phyloP scores from a whole-genome alignment of 2,888 invertebrate species.

The Protophormia terraenovae region DNA sequence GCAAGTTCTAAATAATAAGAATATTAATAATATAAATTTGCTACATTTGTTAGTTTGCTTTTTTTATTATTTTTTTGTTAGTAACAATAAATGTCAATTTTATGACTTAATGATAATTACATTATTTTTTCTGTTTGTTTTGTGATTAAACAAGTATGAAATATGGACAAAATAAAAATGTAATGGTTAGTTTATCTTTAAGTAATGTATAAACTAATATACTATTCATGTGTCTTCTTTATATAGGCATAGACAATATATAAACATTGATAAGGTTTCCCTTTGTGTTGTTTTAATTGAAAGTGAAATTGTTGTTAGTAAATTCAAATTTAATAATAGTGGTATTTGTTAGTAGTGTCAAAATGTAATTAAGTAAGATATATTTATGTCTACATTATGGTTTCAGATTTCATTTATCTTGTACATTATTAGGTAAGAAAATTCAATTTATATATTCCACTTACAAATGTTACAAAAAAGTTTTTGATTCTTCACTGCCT shows the following conservation, averaged over 20 bases:
- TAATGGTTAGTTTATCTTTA: slow-evolving; percentile 5
- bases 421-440: neutral
- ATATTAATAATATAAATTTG: neutral
- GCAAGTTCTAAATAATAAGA: neutral
- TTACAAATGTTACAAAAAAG: neutral
- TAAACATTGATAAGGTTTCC: slow-evolving; percentile 19
- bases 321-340: neutral
- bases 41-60: neutral
- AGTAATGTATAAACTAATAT: too few relatives aligned
- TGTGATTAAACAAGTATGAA: slow-evolving; percentile 15
- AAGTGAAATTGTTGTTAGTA: neutral
- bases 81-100: slow-evolving; percentile 16
- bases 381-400: neutral
- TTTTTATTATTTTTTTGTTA: neutral
- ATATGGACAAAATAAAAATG: slow-evolving; percentile 5
- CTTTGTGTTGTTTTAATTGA: slow-evolving; percentile 18
- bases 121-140: too few relatives aligned
- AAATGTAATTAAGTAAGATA: neutral
- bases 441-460: neutral
- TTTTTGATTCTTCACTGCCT: neutral
- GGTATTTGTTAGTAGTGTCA: neutral
- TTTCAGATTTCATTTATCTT: neutral
- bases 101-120: neutral
- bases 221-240: neutral
- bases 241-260: neutral